Evolutionary conservation across 2,113 vertebrate genomes (phyloP).

Genomic region (Excalfactoria chinensis): DNA sequence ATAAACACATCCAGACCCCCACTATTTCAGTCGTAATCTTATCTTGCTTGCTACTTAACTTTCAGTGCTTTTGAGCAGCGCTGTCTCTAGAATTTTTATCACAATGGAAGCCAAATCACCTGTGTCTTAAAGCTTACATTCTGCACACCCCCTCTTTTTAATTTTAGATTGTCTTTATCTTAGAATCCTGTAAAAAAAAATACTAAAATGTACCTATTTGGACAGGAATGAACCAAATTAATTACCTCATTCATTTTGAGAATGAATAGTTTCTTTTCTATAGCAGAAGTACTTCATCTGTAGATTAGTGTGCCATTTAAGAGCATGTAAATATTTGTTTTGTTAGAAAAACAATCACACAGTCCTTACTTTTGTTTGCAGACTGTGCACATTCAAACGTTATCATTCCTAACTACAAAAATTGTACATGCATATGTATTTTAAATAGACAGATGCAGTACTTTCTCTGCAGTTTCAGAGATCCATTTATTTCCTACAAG

Average conservation of each 20-base stretch:
- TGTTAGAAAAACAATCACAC: background rate
- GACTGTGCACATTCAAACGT: background rate
- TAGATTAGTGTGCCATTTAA: background rate
- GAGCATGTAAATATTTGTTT: background rate
- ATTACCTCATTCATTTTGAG: background rate
- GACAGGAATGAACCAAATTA: background rate
- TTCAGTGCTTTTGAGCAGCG: background rate
- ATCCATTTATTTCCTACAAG: background rate
- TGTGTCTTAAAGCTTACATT: background rate
- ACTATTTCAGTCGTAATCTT: background rate
- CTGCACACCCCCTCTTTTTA: background rate
- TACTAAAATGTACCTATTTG: accelerated
- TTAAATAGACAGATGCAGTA: background rate
- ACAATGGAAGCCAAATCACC: background rate
- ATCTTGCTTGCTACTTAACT: background rate
- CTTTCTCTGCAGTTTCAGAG: background rate
- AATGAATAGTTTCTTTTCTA: background rate
- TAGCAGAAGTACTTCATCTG: background rate
- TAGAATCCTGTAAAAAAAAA: background rate
- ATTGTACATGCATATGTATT: too few species aligned
- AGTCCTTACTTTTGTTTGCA: background rate
- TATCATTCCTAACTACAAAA: background rate
- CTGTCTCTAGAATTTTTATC: background rate
- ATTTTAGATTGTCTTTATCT: background rate
- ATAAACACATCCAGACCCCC: background rate